A percentile compares a stretch with the other conserved stretches of the same genome.
phyloP scores from a whole-genome alignment of 2,113 vertebrate genomes.

The Stigmatopora nigra region DNA sequence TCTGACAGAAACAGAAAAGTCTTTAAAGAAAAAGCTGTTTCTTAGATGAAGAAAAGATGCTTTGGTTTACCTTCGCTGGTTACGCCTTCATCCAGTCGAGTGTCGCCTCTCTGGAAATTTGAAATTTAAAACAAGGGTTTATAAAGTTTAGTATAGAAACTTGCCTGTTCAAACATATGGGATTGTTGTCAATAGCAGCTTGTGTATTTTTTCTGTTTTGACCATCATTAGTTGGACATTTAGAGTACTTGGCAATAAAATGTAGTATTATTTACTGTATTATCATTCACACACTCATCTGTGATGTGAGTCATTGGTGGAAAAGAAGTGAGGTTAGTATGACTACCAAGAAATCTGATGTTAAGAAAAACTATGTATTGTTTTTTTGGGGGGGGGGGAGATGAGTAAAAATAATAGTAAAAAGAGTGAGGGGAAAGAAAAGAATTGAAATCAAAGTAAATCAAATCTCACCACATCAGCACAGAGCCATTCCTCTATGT shows the following conservation, averaged over 20 bases:
- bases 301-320: constrained; percentile 25
- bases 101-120: constrained; percentile 82
- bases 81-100: constrained; percentile 83
- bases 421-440: constrained; percentile 14
- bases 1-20: constrained; percentile 67
- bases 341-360: constrained; percentile 25
- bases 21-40: not conserved
- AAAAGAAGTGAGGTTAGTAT: constrained; percentile 15
- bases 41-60: not conserved
- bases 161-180: too few species aligned
- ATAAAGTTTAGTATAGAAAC: not conserved
- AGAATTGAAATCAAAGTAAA: constrained; percentile 65
- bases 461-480: constrained; percentile 90
- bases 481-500: constrained; percentile 98
- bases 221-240: constrained; percentile 15
- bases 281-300: constrained; percentile 8
- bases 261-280: not conserved
- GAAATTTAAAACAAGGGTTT: constrained; percentile 3
- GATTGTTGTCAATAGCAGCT: too few species aligned
- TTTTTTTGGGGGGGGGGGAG: constrained; percentile 32
- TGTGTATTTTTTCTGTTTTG: not conserved
- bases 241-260: not conserved
- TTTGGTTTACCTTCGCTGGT: constrained; percentile 87
- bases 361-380: constrained; percentile 23
- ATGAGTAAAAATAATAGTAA: constrained; percentile 11